Evolutionary conservation across 2,888 invertebrate genomes (phyloP).

Genomic region (Crioceris asparagi): DNA sequence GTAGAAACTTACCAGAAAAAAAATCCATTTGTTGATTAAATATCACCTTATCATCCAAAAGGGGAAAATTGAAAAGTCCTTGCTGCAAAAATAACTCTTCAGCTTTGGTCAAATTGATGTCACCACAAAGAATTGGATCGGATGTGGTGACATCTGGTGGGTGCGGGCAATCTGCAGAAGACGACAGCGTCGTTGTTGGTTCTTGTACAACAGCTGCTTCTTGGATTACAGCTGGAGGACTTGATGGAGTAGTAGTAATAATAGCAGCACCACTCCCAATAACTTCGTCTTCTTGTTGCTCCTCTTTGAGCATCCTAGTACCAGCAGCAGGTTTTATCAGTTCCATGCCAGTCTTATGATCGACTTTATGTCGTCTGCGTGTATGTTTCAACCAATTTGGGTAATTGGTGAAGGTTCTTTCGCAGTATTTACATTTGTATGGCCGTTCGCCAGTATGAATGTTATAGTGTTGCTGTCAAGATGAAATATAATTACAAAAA

Average conservation of each 20-base stretch:
- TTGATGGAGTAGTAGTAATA: constrained; percentile 2
- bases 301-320: constrained; percentile 21
- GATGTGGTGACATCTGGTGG: too few species aligned
- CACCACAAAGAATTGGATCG: too few species aligned
- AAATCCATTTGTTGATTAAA: constrained; percentile 29
- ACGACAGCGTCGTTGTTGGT: too few species aligned
- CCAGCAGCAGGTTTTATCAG: too few species aligned
- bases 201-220: too few species aligned
- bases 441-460: constrained; percentile 47
- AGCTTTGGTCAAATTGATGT: constrained; percentile 28
- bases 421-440: constrained; percentile 45
- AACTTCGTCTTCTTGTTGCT: constrained; percentile 4
- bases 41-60: constrained; percentile 27
- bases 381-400: constrained; percentile 51
- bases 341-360: constrained; percentile 32
- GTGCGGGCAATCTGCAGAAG: too few species aligned
- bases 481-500: too few species aligned
- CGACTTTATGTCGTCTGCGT: constrained; percentile 43
- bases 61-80: constrained; percentile 29
- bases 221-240: constrained; percentile 5
- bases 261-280: neutral
- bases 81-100: constrained; percentile 32
- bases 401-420: constrained; percentile 44
- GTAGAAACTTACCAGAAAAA: constrained; percentile 25
- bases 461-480: constrained; percentile 43